A percentile compares a stretch with the other conserved stretches of the same genome.
Conservation (phyloP, 2,113 vertebrate genomes). For the Hepsetus odoe region DNA sequence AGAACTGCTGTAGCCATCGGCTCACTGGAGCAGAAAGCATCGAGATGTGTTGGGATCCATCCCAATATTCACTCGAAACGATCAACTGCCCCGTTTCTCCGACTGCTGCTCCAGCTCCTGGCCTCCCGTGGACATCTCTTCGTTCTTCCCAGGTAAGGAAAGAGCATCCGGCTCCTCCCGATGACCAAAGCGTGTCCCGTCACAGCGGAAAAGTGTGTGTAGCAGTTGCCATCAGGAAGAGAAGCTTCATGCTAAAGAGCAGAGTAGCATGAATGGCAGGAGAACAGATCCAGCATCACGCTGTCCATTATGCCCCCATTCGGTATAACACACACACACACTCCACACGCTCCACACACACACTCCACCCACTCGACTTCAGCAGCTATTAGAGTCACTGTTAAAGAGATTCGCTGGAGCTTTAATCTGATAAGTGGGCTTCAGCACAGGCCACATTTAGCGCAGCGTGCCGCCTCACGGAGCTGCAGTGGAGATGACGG, state of each 20-base stretch:
- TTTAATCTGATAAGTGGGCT: constrained; percentile 44
- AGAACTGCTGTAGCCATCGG: too few species aligned
- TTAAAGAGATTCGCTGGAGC: constrained; percentile 33
- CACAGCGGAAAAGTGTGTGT: too few species aligned
- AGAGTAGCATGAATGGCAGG: background rate
- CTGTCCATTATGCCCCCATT: background rate
- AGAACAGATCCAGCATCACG: background rate
- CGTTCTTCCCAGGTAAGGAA: too few species aligned
- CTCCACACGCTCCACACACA: background rate
- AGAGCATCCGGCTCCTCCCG: too few species aligned
- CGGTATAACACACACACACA: background rate
- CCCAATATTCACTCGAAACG: too few species aligned
- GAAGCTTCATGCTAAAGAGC: background rate
- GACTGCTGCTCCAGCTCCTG: too few species aligned
- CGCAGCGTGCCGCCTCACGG: background rate
- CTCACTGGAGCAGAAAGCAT: too few species aligned
- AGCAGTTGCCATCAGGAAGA: background rate
- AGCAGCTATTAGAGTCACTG: constrained; percentile 16
- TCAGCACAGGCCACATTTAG: constrained; percentile 9
- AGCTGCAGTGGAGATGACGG: background rate
- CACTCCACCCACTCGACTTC: constrained; percentile 24
- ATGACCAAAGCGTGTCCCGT: too few species aligned
- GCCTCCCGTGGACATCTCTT: too few species aligned
- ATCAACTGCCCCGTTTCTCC: too few species aligned
- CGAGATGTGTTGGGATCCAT: too few species aligned